These are phyloP conservation scores for Erebia palarica DNA, from an alignment of 2,888 invertebrate species.

Conservation along the genomic window DNA sequence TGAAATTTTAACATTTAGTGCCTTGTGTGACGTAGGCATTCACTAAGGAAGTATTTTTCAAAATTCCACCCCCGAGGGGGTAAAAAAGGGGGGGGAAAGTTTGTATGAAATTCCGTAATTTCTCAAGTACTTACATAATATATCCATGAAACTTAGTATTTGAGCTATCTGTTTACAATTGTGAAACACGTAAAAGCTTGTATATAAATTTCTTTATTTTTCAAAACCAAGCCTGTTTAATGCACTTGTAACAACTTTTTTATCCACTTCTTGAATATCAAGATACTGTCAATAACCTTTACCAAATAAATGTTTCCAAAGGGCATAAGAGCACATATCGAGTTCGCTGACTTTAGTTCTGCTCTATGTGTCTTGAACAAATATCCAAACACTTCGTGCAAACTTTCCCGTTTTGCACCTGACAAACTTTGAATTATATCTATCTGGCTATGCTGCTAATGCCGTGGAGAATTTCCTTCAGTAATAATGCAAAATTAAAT, in stretches of 20 bases:
- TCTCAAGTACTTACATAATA: too few relatives aligned
- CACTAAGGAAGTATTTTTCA: too few relatives aligned
- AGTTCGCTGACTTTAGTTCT: conserved; percentile 65
- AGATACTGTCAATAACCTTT: conserved; percentile 48
- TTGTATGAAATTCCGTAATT: too few relatives aligned
- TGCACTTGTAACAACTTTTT: neutral
- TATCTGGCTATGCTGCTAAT: conserved; percentile 47
- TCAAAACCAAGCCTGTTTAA: too few relatives aligned
- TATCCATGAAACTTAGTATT: too few relatives aligned
- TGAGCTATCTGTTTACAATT: too few relatives aligned
- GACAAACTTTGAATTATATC: conserved; percentile 53
- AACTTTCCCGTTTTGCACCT: conserved; percentile 61
- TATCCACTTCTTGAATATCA: neutral
- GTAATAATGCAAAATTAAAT: conserved; percentile 15
- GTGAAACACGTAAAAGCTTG: too few relatives aligned
- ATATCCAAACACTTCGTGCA: conserved; percentile 58
- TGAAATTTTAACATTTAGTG: too few relatives aligned
- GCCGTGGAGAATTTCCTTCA: conserved; percentile 24
- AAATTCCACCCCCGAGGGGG: too few relatives aligned
- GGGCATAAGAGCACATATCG: conserved; percentile 52
- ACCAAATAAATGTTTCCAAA: conserved; percentile 58
- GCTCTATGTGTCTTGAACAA: conserved; percentile 55
- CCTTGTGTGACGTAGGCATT: too few relatives aligned
- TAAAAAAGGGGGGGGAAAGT: too few relatives aligned
- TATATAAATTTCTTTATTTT: too few relatives aligned